Base-by-base conservation (phyloP, 2,888 invertebrate species). In the Lithophane ornitopus region DNA sequence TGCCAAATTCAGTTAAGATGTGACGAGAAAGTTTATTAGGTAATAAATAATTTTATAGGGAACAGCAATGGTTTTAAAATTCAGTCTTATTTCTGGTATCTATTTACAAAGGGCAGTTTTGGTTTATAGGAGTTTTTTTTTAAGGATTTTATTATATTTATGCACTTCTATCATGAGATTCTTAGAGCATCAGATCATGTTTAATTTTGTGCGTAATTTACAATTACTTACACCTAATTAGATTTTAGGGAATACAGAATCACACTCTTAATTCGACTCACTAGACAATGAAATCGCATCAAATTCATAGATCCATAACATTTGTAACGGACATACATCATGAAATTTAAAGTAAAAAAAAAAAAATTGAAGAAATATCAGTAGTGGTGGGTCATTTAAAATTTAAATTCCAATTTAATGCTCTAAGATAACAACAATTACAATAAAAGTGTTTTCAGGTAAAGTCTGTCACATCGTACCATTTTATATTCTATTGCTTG, bases 31-130 rank as follows among this genome's bases (percentile, higher is more conserved):
- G 69, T 65, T 39, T 46, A 19, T 49, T 11, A 39, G 16, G 54
- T 56, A 67, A 46, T 61, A 52, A 56, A 68, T 52, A 44, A 66
- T 46, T 61, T 72, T 39, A 58, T 14, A 75, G 39, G 54, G 46
- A 58, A 61, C 63, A 66, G 75, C 49, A 70, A 34, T 63, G 67
- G 63, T 78, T 78, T 72, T 75, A 62, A 81, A 73, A 82, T 75
- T 84, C 84, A 84, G 84, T 85, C 84, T 84, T 84, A 56, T 82
- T 67, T 78, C 61, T 75, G 68, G 59, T 54, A 28, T 65, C 49
- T 78, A 85, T 85, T 75, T 85, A 87, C 82, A 86, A 56, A 52
- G 67, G 79, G 76, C 82, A 78, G 75, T 78, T 72, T 74, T 65
- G 39, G 56, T 65, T 49, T 54, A 44, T 58, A 74, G 41, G 63